A percentile compares a stretch with the other conserved stretches of the same genome.
Evolutionary conservation across 2,797 vertebrate genomes (phyloP).

Genomic region (Enteromius radiatus): DNA sequence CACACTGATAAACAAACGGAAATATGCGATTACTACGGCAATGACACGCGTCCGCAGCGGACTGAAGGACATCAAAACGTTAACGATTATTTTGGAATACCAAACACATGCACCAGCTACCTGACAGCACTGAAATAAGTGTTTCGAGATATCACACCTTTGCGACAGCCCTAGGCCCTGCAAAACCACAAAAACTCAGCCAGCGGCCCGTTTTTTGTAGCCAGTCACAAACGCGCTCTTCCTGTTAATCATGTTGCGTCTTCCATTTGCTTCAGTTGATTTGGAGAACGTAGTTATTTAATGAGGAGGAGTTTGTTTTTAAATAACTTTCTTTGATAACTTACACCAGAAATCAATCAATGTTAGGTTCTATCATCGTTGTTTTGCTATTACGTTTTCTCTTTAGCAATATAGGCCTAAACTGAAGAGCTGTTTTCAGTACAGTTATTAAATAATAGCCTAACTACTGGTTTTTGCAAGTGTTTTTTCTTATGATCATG

Average conservation of each 20-base stretch:
- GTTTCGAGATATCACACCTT: background rate
- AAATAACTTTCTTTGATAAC: no score
- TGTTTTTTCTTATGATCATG: background rate
- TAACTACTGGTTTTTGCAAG: background rate
- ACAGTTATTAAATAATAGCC: no score
- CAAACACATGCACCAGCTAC: background rate
- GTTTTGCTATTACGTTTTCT: background rate
- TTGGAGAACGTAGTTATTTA: background rate
- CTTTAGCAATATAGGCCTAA: background rate
- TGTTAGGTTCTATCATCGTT: no score
- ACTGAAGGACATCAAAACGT: conserved; percentile 7
- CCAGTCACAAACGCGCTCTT: background rate
- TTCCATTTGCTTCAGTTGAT: background rate
- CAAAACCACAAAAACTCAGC: background rate
- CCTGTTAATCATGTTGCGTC: background rate
- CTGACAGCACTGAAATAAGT: background rate
- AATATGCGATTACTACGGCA: conserved; percentile 28
- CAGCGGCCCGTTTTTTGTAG: background rate
- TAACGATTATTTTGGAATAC: background rate
- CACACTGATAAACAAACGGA: conserved; percentile 12
- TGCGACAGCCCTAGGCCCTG: background rate
- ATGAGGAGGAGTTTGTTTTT: no score
- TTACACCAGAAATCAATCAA: no score
- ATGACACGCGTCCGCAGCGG: conserved; percentile 13
- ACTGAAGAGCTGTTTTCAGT: background rate